A percentile compares a stretch with the other conserved stretches of the same genome.
These are phyloP conservation scores for Oscheius sp. DNA, from an alignment of 2,888 invertebrate genomes.

Conservation along the genomic window DNA sequence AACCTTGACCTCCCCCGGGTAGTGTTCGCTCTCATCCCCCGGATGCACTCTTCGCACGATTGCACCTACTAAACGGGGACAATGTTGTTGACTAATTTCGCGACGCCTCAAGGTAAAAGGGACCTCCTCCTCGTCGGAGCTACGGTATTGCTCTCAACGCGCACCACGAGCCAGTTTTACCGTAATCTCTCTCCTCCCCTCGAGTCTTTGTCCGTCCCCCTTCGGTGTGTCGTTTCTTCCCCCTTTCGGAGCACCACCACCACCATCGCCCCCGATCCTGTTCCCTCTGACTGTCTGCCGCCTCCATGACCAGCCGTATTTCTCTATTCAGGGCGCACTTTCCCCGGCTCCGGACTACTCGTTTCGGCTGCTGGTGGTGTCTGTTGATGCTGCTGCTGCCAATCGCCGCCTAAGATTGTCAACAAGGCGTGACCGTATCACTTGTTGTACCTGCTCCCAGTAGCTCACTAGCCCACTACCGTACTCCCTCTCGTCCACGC, in stretches of 20 bases:
- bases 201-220: neutral
- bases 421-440: neutral
- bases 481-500: neutral
- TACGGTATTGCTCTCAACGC: neutral
- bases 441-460: neutral
- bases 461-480: neutral
- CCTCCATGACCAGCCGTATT: constrained; percentile 20
- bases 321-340: constrained; percentile 17
- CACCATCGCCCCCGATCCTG: constrained; percentile 21
- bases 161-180: neutral
- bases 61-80: constrained; percentile 20
- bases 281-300: constrained; percentile 35
- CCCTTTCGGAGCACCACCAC: constrained; percentile 33
- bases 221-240: neutral
- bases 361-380: constrained; percentile 5
- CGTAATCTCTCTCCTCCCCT: neutral
- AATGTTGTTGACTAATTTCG: no score
- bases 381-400: no score
- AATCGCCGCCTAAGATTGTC: neutral
- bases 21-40: constrained; percentile 32
- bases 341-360: constrained; percentile 36
- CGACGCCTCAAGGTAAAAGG: no score
- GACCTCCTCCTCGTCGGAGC: neutral
- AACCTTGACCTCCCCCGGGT: constrained; percentile 27
- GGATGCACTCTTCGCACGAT: constrained; percentile 35